Base-by-base conservation (phyloP, 2,888 invertebrate species). In the Tenthredo livida region DNA sequence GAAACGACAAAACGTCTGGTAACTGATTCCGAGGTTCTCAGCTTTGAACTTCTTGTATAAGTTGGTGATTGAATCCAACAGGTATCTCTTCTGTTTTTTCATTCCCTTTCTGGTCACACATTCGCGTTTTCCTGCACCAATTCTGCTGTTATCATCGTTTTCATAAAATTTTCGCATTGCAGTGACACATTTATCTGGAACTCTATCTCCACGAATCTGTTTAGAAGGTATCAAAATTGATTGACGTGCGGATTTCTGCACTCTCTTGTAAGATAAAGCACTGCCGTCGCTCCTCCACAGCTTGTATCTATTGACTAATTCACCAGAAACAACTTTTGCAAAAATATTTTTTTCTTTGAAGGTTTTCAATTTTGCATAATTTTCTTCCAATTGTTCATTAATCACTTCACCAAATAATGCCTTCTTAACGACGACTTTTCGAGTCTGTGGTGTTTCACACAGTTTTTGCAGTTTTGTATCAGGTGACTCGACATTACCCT, bases 111-210 rank as follows among this genome's bases (percentile, higher is more conserved):
- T 87, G 67, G 89, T 89, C 50, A 89, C 50, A 82, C 85, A 89
- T 85, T n/a, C 90, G 37, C 86, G 86, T 88, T 90, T 90, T 40
- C 90, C 90, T 86, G 89, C 86, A 43, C 87, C 87, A 83, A 89
- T 80, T 86, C 89, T 78, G 84, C 88, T 89, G 84, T 90, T 89
- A 47, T 87, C 86, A 88, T 90, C 88, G 85, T 89, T 86, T 87
- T 90, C 89, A 86, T 86, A 89, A 82, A 89, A 89, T 70, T 70
- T 7, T 33, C 70, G 70, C 70, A 70, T 15, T 37, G 37, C 37
- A 29, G 29, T 70, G 70, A 70, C 70, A 6, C 37, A 33, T 70
- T 7, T 37, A 33, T 70, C 37, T 70, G 33, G 70, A 70, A 70
- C 33, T 33, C 70, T 17, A 70, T 37, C 37, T 33, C 70, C 61